These are phyloP conservation scores for Schizotus pectinicornis DNA, from an alignment of 2,888 invertebrate genomes.

Conservation along the genomic window DNA sequence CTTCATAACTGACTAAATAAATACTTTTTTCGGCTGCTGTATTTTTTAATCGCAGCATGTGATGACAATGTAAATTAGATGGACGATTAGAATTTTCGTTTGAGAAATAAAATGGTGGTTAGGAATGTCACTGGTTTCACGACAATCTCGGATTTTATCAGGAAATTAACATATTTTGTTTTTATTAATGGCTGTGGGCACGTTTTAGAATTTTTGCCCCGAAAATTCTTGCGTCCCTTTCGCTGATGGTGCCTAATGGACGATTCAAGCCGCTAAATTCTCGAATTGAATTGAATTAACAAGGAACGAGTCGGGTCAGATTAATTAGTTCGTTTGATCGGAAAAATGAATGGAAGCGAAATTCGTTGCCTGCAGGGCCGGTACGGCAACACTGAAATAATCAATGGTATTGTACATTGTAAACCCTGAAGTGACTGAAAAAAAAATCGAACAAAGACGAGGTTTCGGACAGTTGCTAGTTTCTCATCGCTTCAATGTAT, in stretches of 20 bases:
- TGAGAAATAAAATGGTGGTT: constrained; percentile 21
- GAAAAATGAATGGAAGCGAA: constrained; percentile 5
- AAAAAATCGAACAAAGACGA: too few relatives aligned
- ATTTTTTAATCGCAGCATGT: constrained; percentile 28
- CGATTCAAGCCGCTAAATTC: too few relatives aligned
- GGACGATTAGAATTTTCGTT: constrained; percentile 24
- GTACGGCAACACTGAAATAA: too few relatives aligned
- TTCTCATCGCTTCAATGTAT: too few relatives aligned
- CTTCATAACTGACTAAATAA: constrained; percentile 24
- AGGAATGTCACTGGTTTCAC: constrained; percentile 23
- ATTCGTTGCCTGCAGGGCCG: constrained; percentile 3
- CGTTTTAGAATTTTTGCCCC: constrained; percentile 20
- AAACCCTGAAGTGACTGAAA: too few relatives aligned
- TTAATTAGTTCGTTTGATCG: constrained; percentile 13
- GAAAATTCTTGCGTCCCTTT: constrained; percentile 5
- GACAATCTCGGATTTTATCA: constrained; percentile 22
- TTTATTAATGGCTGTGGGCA: constrained; percentile 20
- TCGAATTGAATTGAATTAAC: constrained; percentile 12
- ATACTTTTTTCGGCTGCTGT: constrained; percentile 23
- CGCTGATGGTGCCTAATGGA: too few relatives aligned
- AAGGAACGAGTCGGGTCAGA: constrained; percentile 18
- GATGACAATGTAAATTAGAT: constrained; percentile 28
- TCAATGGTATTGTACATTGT: too few relatives aligned
- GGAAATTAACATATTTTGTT: constrained; percentile 26
- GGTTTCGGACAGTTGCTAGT: too few relatives aligned